Base-by-base conservation (phyloP, 2,888 invertebrate genomes). In the Leucophora obtusa region DNA sequence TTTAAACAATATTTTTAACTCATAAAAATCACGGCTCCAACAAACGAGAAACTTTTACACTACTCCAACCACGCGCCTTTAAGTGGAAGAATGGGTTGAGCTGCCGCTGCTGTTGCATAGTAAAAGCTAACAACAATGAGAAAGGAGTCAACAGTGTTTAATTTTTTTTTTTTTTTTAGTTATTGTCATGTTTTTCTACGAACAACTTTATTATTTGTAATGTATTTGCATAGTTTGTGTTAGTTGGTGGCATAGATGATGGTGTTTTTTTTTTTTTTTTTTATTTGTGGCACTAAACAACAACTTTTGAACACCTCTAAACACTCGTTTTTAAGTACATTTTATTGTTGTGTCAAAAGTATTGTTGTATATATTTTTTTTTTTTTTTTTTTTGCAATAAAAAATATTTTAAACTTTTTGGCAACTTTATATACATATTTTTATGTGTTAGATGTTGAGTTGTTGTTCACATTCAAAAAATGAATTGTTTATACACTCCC, bases 301-400 rank as follows among this genome's bases (percentile, higher is more conserved):
- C 74, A 71, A 63, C 50, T 58, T 28, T 47, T 60, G 54, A 79
- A 71, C 79, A 80, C 68, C 80, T 76, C 76, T 58, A 76, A 72
- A 69, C 80, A 80, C 72, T 77, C 65, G 65, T 75, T 75, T 72
- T 80, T 80, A 69, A 76, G 80, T 80, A 76, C 76, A 76, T 76
- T 80, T 80, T 76, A 76, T 80, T 76, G 68, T 76, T 71, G 79
- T 75, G 75, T 75, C 79, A 70, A 75, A 75, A 79, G 58, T 71
- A 50, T 54, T 11, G 15, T 75, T 53, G 35, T 56, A 10, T 60
- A 28, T 60, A 47, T 35, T 18, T 54, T 69, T 50, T 65, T 43
- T 58, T 68, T n/a, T n/a, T n/a, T n/a, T n/a, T n/a, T n/a, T n/a
- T n/a, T n/a, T n/a, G 47, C 38, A 43, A 43, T 24, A 70, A 50